A percentile compares a stretch with the other conserved stretches of the same genome.
Conservation (phyloP, 2,113 vertebrate genomes). For the Engystomops pustulosus region DNA sequence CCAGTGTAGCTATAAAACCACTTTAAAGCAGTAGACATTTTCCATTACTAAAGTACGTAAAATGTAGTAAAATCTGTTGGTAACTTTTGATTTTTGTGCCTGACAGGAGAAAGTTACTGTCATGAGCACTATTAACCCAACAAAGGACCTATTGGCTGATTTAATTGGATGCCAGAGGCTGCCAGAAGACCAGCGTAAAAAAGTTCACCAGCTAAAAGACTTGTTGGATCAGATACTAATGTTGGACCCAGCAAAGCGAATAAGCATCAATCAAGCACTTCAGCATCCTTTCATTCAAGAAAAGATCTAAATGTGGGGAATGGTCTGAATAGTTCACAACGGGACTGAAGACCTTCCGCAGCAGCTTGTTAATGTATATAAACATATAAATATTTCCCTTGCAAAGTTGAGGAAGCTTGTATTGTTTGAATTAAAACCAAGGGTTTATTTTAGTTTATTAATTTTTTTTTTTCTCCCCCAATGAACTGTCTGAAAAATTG, state of each 20-base stretch:
- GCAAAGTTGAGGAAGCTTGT: slow-evolving; percentile 84
- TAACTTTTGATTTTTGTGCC: not conserved
- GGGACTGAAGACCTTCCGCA: slow-evolving; percentile 85
- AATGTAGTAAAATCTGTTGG: too few species aligned
- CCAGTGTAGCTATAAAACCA: too few species aligned
- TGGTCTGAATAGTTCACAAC: slow-evolving; percentile 84
- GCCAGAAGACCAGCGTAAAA: slow-evolving; percentile 98
- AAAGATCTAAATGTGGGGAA: slow-evolving; percentile 86
- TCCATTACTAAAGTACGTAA: too few species aligned
- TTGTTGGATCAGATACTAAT: slow-evolving; percentile 96
- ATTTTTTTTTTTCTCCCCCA: slow-evolving; percentile 68
- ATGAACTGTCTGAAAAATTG: slow-evolving; percentile 81
- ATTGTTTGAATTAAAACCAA: slow-evolving; percentile 81
- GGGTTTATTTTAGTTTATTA: slow-evolving; percentile 74
- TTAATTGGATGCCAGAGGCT: slow-evolving; percentile 96
- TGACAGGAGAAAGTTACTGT: slow-evolving; percentile 97
- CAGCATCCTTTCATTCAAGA: slow-evolving; percentile 99
- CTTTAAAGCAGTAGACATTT: too few species aligned
- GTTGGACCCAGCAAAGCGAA: slow-evolving; percentile 97
- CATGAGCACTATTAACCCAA: slow-evolving; percentile 99
- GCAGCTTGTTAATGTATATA: slow-evolving; percentile 86
- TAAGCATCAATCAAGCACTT: slow-evolving; percentile 99
- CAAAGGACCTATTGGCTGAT: slow-evolving; percentile 96
- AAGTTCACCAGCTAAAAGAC: slow-evolving; percentile 98
- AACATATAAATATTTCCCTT: slow-evolving; percentile 85